Conservation (phyloP, 2,113 vertebrate genomes). For the Amazona guildingii region DNA sequence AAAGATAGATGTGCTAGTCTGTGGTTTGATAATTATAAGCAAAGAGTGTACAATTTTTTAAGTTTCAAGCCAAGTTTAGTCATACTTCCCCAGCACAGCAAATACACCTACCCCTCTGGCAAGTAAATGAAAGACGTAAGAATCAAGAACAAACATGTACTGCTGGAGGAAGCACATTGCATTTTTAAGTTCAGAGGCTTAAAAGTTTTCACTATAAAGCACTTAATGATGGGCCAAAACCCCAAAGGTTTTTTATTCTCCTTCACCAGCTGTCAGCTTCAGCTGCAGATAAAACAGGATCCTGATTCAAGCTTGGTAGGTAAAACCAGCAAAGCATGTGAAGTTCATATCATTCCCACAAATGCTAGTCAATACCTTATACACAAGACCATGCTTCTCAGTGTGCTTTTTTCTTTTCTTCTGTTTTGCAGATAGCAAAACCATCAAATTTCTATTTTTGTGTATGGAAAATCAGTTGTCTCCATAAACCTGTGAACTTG, state of each 20-base stretch:
- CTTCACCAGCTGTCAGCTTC: conserved; percentile 42
- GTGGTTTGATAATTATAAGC: conserved; percentile 49
- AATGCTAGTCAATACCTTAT: not conserved
- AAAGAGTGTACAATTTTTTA: conserved; percentile 41
- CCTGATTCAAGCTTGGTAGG: not conserved
- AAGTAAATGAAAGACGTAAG: conserved; percentile 45
- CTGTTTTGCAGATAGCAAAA: not conserved
- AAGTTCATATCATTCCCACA: not conserved
- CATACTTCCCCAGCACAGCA: conserved; percentile 51
- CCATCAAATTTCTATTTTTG: not conserved
- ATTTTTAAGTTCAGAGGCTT: conserved; percentile 6
- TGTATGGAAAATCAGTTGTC: not conserved
- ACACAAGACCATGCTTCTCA: not conserved
- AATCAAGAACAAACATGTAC: conserved; percentile 59
- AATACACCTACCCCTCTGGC: conserved; percentile 54
- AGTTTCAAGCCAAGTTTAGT: conserved; percentile 62
- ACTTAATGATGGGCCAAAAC: conserved; percentile 50
- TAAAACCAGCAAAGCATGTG: not conserved
- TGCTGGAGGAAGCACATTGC: not conserved
- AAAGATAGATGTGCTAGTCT: conserved; percentile 29
- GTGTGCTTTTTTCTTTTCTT: not conserved
- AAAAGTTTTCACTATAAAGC: conserved; percentile 34
- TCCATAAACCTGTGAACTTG: not conserved
- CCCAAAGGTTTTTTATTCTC: conserved; percentile 36
- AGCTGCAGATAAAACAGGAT: conserved; percentile 41